phyloP scores from a whole-genome alignment of 2,797 vertebrate genomes.

The Yasuhikotakia modesta region DNA sequence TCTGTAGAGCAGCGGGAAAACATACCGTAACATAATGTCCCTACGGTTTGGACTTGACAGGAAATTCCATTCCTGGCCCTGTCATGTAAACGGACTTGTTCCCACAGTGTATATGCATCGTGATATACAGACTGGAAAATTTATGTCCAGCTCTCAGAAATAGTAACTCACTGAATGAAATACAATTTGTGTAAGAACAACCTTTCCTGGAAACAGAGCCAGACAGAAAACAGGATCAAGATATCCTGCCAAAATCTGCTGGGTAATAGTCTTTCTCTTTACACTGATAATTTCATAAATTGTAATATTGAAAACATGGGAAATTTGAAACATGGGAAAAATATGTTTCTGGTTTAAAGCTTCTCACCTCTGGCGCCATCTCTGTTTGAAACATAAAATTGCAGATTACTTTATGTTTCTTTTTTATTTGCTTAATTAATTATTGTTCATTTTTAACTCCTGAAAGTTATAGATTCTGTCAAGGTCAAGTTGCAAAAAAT shows the following conservation, averaged over 20 bases:
- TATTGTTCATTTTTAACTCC: no score
- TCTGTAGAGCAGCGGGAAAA: neutral
- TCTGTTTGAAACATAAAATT: no score
- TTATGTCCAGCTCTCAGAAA: neutral
- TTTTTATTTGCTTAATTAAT: no score
- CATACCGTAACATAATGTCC: slow-evolving; percentile 1
- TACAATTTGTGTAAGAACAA: neutral
- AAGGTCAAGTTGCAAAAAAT: no score
- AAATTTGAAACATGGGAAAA: neutral
- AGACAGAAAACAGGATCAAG: slow-evolving; percentile 2
- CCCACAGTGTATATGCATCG: slow-evolving; percentile 26
- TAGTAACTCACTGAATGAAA: slow-evolving; percentile 13
- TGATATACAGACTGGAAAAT: neutral
- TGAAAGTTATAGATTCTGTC: neutral
- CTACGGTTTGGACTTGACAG: slow-evolving; percentile 22
- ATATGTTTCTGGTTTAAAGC: no score
- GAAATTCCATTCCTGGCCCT: slow-evolving; percentile 44
- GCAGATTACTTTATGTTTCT: no score
- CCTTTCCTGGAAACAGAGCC: slow-evolving; percentile 7
- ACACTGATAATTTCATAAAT: neutral
- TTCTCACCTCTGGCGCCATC: no score
- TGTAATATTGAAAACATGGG: no score
- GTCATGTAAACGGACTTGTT: slow-evolving; percentile 33
- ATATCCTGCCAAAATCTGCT: neutral
- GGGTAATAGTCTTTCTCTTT: neutral